Conservation (phyloP, 2,113 vertebrate species). For the Telmatochromis sp. region DNA sequence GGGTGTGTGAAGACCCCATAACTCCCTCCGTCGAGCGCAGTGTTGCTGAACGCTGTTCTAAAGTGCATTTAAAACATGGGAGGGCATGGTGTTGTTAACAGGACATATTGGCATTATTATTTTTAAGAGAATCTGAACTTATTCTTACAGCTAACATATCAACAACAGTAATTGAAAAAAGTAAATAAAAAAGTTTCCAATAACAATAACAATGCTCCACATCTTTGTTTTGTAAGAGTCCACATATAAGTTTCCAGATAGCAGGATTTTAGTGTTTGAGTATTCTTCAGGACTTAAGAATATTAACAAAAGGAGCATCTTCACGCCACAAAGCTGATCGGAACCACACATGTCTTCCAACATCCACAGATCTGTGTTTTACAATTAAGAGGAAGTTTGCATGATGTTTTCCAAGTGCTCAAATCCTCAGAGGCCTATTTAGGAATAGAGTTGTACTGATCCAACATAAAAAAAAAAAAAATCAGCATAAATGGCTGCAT, state of each 20-base stretch:
- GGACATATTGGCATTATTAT: background rate
- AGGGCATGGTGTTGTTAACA: background rate
- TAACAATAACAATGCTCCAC: background rate
- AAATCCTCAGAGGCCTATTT: background rate
- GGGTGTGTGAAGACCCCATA: background rate
- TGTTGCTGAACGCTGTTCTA: background rate
- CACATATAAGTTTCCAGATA: background rate
- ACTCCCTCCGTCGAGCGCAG: fast-evolving
- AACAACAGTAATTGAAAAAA: background rate
- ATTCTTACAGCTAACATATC: background rate
- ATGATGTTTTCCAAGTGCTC: background rate
- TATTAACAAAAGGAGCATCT: background rate
- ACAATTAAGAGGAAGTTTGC: background rate
- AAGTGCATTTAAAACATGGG: background rate
- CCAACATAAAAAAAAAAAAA: background rate
- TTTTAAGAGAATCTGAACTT: background rate
- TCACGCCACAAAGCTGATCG: fast-evolving
- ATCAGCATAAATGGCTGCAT: background rate
- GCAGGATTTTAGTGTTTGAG: background rate
- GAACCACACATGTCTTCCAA: background rate
- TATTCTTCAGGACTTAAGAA: background rate
- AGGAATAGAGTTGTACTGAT: background rate
- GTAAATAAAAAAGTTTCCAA: background rate
- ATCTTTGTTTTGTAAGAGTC: background rate
- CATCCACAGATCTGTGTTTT: background rate